phyloP scores from a whole-genome alignment of 2,113 vertebrate genomes.

The Ia io region DNA sequence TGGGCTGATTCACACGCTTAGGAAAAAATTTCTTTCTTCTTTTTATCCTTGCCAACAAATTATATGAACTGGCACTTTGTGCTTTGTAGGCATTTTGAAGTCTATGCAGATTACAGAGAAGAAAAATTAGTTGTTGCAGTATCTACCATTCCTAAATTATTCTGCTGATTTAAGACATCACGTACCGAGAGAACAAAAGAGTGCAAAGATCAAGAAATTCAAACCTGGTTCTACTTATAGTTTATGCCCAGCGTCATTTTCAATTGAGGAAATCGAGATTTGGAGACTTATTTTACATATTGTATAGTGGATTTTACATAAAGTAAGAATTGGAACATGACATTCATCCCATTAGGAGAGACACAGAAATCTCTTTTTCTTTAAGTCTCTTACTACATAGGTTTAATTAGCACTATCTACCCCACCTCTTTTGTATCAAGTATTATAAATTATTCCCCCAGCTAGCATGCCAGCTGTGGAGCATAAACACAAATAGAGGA shows the following conservation, averaged over 20 bases:
- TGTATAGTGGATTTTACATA: slow-evolving; percentile 80
- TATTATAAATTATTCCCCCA: slow-evolving; percentile 10
- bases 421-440: slow-evolving; percentile 54
- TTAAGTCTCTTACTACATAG: slow-evolving; percentile 74
- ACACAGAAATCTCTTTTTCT: slow-evolving; percentile 73
- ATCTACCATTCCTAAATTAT: slow-evolving; percentile 85
- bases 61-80: slow-evolving; percentile 86
- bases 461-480: slow-evolving; percentile 7
- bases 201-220: slow-evolving; percentile 83
- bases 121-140: slow-evolving; percentile 87
- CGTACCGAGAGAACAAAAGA: slow-evolving; percentile 82
- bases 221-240: slow-evolving; percentile 78
- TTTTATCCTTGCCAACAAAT: slow-evolving; percentile 89
- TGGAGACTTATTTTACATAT: slow-evolving; percentile 81
- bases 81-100: slow-evolving; percentile 88
- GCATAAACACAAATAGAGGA: slow-evolving; percentile 62
- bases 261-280: slow-evolving; percentile 85
- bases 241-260: slow-evolving; percentile 83
- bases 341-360: slow-evolving; percentile 81
- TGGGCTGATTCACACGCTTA: slow-evolving; percentile 87
- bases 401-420: slow-evolving; percentile 78
- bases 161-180: slow-evolving; percentile 84
- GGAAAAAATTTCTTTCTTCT: slow-evolving; percentile 88
- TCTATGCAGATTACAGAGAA: slow-evolving; percentile 86
- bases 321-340: slow-evolving; percentile 80